phyloP scores from a whole-genome alignment of 2,888 invertebrate genomes.

The Leucophora obtusa region DNA sequence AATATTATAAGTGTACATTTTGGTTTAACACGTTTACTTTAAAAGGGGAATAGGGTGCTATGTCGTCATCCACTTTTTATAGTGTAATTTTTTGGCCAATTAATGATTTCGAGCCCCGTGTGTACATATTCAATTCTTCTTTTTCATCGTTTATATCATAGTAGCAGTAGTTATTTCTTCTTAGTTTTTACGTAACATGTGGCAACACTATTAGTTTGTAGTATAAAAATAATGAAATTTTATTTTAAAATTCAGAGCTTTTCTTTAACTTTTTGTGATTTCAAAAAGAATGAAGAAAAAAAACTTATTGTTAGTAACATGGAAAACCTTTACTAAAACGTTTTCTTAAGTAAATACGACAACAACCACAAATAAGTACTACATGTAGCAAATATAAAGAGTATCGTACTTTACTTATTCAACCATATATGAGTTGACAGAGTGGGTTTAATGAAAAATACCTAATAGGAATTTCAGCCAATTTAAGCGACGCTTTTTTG shows the following conservation, averaged over 20 bases:
- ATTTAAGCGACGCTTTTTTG: too few relatives aligned
- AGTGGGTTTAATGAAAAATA: background rate
- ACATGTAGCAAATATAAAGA: background rate
- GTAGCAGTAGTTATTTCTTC: background rate
- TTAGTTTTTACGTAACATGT: background rate
- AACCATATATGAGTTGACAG: background rate
- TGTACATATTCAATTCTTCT: background rate
- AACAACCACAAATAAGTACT: conserved; percentile 51
- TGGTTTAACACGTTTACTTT: too few relatives aligned
- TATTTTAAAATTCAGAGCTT: conserved; percentile 46
- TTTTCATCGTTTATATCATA: background rate
- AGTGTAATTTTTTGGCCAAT: too few relatives aligned
- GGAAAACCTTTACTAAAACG: conserved; percentile 42
- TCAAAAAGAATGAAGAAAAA: background rate
- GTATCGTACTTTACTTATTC: background rate
- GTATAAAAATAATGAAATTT: conserved; percentile 35
- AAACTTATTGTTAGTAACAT: background rate
- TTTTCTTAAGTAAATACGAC: conserved; percentile 60
- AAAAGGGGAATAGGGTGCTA: too few relatives aligned
- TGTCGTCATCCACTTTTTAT: too few relatives aligned
- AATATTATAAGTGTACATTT: too few relatives aligned
- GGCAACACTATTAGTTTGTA: background rate
- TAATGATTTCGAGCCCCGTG: background rate
- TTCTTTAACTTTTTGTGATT: conserved; percentile 28
- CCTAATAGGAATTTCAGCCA: conserved; percentile 29